A percentile compares a stretch with the other conserved stretches of the same genome.
Conservation (phyloP, 2,888 invertebrate genomes). For the Mesochorus sp. region DNA sequence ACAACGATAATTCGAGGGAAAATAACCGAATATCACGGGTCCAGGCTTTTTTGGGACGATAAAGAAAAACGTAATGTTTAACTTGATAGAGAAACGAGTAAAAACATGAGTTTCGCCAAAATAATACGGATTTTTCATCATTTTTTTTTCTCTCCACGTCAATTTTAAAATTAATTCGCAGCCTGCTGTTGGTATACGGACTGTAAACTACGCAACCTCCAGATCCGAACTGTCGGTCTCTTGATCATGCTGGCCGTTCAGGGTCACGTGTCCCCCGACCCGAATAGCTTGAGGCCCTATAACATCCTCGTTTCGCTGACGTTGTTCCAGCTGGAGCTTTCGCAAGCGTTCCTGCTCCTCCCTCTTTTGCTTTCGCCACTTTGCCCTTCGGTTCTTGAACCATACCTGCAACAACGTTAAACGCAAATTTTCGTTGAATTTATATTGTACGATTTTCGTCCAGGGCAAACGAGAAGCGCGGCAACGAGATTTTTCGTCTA, state of each 20-base stretch:
- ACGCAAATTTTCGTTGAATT: constrained; percentile 14
- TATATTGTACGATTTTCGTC: background rate
- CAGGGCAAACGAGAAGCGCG: no score
- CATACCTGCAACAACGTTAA: constrained; percentile 88
- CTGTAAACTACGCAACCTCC: constrained; percentile 88
- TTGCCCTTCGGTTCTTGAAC: constrained; percentile 98
- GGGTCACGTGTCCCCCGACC: constrained; percentile 72
- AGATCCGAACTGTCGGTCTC: constrained; percentile 89
- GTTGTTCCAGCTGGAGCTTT: constrained; percentile 91
- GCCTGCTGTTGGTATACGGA: background rate
- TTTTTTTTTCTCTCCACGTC: background rate
- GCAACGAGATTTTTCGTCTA: no score
- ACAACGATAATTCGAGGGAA: constrained; percentile 15
- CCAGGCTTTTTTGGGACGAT: background rate
- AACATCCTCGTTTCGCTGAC: constrained; percentile 76
- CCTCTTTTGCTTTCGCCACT: constrained; percentile 97
- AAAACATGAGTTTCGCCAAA: background rate
- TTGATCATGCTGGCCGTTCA: constrained; percentile 72
- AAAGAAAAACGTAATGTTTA: constrained; percentile 29
- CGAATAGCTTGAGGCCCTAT: constrained; percentile 73
- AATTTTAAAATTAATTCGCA: background rate
- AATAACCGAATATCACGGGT: constrained; percentile 60
- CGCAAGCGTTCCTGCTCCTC: constrained; percentile 92
- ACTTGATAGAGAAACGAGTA: no score
- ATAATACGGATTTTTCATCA: no score